Evolutionary conservation across 2,888 invertebrate species (phyloP), one percentile per base, ranked within the genome.

Genomic region (Andrena hattorfiana): DNA sequence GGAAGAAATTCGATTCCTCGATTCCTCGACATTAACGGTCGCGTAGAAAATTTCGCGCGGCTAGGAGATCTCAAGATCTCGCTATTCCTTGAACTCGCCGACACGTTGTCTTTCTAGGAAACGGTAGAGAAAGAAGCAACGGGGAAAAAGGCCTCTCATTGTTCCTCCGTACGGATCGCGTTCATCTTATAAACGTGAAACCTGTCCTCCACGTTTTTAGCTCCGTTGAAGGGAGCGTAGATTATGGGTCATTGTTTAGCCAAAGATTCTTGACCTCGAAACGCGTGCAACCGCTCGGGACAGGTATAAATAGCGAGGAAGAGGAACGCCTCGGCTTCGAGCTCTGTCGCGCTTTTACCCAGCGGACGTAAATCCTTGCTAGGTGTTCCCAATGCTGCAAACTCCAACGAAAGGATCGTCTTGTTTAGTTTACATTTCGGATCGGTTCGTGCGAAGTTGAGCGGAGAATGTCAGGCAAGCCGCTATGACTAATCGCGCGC

Each of bases 31-130:
- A 16, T 16, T 2, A 13, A 2, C 51, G 28, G 6, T 48, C n/a
- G 28, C 42, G 10, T 23, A 23, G 6, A 10, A 42, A 78, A 67
- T 68, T 63, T 76, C 26, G n/a, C 63, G 54, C 42, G 54, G 8
- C 26, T 66, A 59, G 64, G 76, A 79, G 60, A 59, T 60, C 49
- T 30, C 26, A 26, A 60, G 77, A 71, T 73, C 54, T 20, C 13
- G 28, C 16, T 56, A 64, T 70, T 87, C 81, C 51, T 8, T 30
- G 69, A 77, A 84, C 16, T 28, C 30, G 30, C 8, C 59, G 51
- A 4, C 42, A 49, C 71, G 60, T 51, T 42, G 69, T 87, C 76
- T 81, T 85, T 56, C 78, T 63, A 64, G 56, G 70, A 87, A 87
- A 62, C 66, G 13, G 28, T 30, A 32, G 59, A 32, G 67, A 51